Evolutionary conservation across 2,113 vertebrate species (phyloP).

Genomic region (Hyla sarda): DNA sequence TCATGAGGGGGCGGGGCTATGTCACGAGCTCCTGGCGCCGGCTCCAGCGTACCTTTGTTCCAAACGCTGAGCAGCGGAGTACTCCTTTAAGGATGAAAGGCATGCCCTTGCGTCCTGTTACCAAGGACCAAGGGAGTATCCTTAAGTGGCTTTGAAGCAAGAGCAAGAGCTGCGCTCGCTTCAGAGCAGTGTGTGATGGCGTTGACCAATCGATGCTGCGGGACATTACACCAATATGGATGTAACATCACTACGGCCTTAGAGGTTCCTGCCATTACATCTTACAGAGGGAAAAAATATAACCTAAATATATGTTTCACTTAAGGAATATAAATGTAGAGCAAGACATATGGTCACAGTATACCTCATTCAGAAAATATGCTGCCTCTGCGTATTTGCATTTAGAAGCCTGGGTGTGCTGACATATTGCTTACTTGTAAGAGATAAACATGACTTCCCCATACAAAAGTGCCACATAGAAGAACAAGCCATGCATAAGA

Average conservation of each 20-base stretch:
- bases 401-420: background rate
- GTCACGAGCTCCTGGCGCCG: too few species aligned
- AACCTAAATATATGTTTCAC: background rate
- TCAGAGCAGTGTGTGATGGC: too few species aligned
- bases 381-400: background rate
- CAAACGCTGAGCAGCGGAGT: too few species aligned
- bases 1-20: too few species aligned
- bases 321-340: background rate
- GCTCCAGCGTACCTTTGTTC: too few species aligned
- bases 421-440: slow-evolving; percentile 10
- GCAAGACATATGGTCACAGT: background rate
- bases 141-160: too few species aligned
- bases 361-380: background rate
- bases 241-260: background rate
- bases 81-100: too few species aligned
- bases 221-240: too few species aligned
- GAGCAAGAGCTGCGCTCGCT: too few species aligned
- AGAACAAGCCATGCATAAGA: background rate
- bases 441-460: slow-evolving; percentile 6
- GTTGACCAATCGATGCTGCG: too few species aligned
- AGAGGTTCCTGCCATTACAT: background rate
- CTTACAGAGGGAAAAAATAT: background rate
- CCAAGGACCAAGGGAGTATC: too few species aligned
- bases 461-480: slow-evolving; percentile 12
- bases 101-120: too few species aligned